Evolutionary conservation across 2,888 invertebrate species (phyloP).

Genomic region (Macaria liturata): DNA sequence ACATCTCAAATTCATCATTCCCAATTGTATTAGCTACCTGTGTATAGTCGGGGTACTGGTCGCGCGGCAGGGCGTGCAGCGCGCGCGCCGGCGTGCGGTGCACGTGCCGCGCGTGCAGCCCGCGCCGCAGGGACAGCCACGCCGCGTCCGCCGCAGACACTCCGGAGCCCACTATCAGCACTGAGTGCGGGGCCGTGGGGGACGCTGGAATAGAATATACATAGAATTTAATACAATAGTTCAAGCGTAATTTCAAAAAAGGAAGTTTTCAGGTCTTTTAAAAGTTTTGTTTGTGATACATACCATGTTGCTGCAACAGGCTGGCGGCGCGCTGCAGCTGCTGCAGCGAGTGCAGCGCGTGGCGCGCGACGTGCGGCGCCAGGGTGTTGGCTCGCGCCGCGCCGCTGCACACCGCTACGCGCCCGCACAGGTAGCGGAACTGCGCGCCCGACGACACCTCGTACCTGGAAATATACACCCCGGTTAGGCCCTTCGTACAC

Average conservation of each 20-base stretch:
- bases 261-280: no score
- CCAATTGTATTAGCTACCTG: constrained; percentile 69
- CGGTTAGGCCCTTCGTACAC: no score
- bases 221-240: no score
- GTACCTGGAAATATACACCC: constrained; percentile 64
- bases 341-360: constrained; percentile 54
- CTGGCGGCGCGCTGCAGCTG: constrained; percentile 48
- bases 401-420: constrained; percentile 91
- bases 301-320: constrained; percentile 32
- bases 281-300: constrained; percentile 2
- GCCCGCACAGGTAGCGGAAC: constrained; percentile 86
- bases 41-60: constrained; percentile 94
- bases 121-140: constrained; percentile 85
- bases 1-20: no score
- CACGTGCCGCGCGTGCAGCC: constrained; percentile 88
- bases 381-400: constrained; percentile 90
- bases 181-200: constrained; percentile 50
- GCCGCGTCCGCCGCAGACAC: constrained; percentile 96
- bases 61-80: constrained; percentile 86
- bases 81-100: constrained; percentile 87
- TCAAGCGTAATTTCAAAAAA: no score
- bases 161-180: constrained; percentile 94
- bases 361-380: constrained; percentile 46
- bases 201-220: neutral
- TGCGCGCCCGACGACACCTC: constrained; percentile 74